These are phyloP conservation scores for Leucosticte australis DNA, from an alignment of 2,113 vertebrate species.

Conservation along the genomic window DNA sequence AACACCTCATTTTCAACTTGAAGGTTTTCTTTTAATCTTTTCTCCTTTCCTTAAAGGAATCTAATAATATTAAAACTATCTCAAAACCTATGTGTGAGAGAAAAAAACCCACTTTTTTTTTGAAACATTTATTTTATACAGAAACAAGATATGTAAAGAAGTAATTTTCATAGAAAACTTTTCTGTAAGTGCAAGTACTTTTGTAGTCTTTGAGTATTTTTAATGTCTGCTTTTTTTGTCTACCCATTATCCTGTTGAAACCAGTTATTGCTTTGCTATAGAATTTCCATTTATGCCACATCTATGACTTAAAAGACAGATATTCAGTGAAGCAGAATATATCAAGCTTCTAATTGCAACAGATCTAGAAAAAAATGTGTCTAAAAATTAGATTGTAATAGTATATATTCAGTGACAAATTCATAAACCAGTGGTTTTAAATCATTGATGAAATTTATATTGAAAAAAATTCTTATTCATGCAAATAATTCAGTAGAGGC, in stretches of 20 bases:
- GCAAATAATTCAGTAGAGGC: background rate
- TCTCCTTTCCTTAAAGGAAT: background rate
- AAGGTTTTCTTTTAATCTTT: background rate
- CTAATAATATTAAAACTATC: background rate
- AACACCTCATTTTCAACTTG: accelerated
- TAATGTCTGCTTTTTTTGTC: background rate
- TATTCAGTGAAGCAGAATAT: background rate
- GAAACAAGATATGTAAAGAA: accelerated
- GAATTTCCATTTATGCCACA: background rate
- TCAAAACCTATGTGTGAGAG: accelerated
- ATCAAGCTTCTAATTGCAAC: background rate
- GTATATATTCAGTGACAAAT: background rate
- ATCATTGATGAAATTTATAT: background rate
- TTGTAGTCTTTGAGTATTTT: background rate
- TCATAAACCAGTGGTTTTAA: background rate
- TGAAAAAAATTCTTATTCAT: background rate
- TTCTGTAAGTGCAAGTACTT: background rate
- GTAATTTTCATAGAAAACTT: background rate
- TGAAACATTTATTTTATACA: background rate
- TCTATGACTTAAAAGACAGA: background rate
- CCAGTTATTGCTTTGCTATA: background rate
- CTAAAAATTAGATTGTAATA: background rate
- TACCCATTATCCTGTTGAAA: background rate
- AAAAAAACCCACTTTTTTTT: background rate
- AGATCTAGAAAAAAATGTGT: background rate